phyloP scores from a whole-genome alignment of 2,888 invertebrate genomes.

The Folsomia manolachei region DNA sequence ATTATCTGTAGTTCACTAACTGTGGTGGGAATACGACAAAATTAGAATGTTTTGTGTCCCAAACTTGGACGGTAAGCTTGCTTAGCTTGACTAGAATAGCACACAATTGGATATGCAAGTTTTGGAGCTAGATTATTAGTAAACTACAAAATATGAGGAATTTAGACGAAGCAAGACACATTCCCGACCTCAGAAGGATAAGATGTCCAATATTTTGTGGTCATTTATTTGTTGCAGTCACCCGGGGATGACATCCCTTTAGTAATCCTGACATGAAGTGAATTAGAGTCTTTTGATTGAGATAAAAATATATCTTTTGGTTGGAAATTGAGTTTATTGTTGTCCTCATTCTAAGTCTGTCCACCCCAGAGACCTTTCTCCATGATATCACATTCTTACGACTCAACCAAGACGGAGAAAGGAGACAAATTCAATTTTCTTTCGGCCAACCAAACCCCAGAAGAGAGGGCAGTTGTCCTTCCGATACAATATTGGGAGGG shows the following conservation, averaged over 20 bases:
- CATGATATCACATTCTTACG: neutral
- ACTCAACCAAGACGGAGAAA: neutral
- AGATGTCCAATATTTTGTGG: neutral
- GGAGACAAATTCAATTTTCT: constrained; percentile 34
- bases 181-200: neutral
- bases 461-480: too few relatives aligned
- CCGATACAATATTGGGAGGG: too few relatives aligned
- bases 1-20: too few relatives aligned
- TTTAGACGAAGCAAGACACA: too few relatives aligned
- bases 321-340: constrained; percentile 42
- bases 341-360: neutral
- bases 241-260: constrained; percentile 21
- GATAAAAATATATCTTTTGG: constrained; percentile 36
- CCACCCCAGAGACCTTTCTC: neutral
- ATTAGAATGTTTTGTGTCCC: too few relatives aligned
- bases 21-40: too few relatives aligned
- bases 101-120: too few relatives aligned
- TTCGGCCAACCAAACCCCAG: constrained; percentile 28
- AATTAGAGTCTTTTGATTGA: constrained; percentile 40
- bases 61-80: too few relatives aligned
- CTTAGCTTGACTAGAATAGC: too few relatives aligned
- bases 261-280: constrained; percentile 24
- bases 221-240: constrained; percentile 6
- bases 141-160: too few relatives aligned
- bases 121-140: too few relatives aligned